Evolutionary conservation across 2,797 vertebrate genomes (phyloP).

Genomic region (Diplodus sargus): DNA sequence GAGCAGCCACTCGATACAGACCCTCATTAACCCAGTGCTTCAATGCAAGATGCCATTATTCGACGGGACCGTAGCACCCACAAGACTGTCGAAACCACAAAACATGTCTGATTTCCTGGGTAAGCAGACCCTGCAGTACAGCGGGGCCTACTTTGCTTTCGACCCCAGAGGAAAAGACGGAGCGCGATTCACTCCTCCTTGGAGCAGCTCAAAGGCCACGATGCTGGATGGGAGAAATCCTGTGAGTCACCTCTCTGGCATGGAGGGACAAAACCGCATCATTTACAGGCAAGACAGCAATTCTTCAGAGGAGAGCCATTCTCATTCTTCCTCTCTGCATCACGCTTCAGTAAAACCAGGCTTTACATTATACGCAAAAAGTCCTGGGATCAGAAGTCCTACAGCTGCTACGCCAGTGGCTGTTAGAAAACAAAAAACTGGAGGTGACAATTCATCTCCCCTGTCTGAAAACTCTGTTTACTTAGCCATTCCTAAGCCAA

Average conservation of each 20-base stretch:
- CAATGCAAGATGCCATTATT: constrained; percentile 86
- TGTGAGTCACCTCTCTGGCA: constrained; percentile 73
- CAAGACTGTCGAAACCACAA: constrained; percentile 73
- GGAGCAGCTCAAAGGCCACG: constrained; percentile 77
- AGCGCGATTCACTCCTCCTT: constrained; percentile 70
- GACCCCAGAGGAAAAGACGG: constrained; percentile 77
- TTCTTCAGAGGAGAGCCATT: constrained; percentile 72
- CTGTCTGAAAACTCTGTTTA: constrained; percentile 70
- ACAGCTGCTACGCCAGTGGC: constrained; percentile 56
- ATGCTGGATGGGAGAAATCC: constrained; percentile 70
- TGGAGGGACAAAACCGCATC: constrained; percentile 75
- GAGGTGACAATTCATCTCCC: constrained; percentile 53
- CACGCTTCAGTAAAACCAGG: constrained; percentile 76
- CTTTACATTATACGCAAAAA: constrained; percentile 74
- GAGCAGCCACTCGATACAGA: constrained; percentile 84
- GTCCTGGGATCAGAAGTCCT: constrained; percentile 67
- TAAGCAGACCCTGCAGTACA: constrained; percentile 81
- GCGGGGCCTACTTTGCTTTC: constrained; percentile 87
- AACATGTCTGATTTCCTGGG: constrained; percentile 64
- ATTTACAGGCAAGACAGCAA: constrained; percentile 80
- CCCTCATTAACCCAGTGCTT: constrained; percentile 77
- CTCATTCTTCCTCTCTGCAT: constrained; percentile 64
- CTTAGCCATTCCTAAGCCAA: constrained; percentile 88
- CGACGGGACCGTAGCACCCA: constrained; percentile 73
- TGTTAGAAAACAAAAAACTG: constrained; percentile 63